Evolutionary conservation across 2,113 vertebrate genomes (phyloP), one percentile per base, ranked within the genome.

Genomic region (Nothocercus nigrocapillus): DNA sequence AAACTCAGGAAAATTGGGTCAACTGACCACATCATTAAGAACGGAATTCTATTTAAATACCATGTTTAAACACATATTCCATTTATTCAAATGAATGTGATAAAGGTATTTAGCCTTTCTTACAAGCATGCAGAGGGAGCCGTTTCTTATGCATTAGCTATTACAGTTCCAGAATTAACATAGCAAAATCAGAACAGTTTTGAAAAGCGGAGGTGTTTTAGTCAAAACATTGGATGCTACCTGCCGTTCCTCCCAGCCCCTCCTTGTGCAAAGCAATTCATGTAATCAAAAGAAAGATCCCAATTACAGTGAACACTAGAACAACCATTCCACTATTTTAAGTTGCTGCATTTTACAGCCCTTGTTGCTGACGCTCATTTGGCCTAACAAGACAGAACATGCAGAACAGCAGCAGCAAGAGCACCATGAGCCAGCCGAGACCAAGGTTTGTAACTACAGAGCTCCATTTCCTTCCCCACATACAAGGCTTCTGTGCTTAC

Each of bases 401-500:
- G 11, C 34, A 63, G 30, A 77, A 59, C 30, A 91, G 13, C 1
- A 0, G n/a, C 19, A 81, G 19, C 15, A 18, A 5, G 1, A 3
- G 5, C 45, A 20, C 20, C 24, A 12, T 1, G 22, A 81, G 30
- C 8, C 64, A 30, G 49, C 49, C 24, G 49, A 49, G 11, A 49
- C 49, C 49, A 49, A 22, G 49, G 49, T 9, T 49, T 49, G 21
- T 49, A 69, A 56, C 61, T 45, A 24, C 10, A 6, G 5, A n/a
- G 21, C 28, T 58, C 44, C 30, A 21, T 19, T 34, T 1, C 47
- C 28, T 47, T 13, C n/a, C 11, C 17, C 13, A 45, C 36, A 42
- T 5, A 36, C 54, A 88, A 64, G 24, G 63, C 58, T 5, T 5
- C 25, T 9, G 7, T 44, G 72, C 97, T 56, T 98, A 99, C 99